A percentile compares a stretch with the other conserved stretches of the same genome.
These are phyloP conservation scores for Strigamia transsilvanica DNA, from an alignment of 2,888 invertebrate species.

Conservation along the genomic window DNA sequence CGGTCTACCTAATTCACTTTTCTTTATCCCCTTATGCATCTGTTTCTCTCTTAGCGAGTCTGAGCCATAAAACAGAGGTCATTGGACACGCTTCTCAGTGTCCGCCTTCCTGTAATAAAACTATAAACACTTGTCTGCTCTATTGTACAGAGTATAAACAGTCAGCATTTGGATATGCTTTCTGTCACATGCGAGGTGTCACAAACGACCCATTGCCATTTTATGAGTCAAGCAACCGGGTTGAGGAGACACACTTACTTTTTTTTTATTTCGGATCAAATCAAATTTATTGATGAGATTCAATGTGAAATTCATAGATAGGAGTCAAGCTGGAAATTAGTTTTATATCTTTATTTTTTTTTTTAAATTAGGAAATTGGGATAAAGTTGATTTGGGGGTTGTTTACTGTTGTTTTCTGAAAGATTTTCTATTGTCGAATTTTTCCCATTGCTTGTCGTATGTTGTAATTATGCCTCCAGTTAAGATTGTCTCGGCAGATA, in stretches of 20 bases:
- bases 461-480: constrained; percentile 40
- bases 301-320: neutral
- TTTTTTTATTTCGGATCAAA: neutral
- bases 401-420: neutral
- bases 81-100: constrained; percentile 52
- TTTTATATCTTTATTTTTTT: neutral
- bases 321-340: neutral
- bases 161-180: constrained; percentile 46
- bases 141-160: constrained; percentile 27
- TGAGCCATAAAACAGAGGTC: constrained; percentile 53
- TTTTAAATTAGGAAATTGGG: neutral
- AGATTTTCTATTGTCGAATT: neutral
- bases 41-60: constrained; percentile 24
- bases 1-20: constrained; percentile 1
- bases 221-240: neutral
- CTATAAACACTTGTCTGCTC: constrained; percentile 52
- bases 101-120: constrained; percentile 53
- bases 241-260: neutral
- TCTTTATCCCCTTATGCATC: constrained; percentile 46
- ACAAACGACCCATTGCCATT: constrained; percentile 5
- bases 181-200: constrained; percentile 11
- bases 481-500: constrained; percentile 45
- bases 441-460: neutral
- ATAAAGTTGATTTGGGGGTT: neutral
- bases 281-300: neutral